Conservation (phyloP, 2,113 vertebrate genomes). For the Plecotus auritus region DNA sequence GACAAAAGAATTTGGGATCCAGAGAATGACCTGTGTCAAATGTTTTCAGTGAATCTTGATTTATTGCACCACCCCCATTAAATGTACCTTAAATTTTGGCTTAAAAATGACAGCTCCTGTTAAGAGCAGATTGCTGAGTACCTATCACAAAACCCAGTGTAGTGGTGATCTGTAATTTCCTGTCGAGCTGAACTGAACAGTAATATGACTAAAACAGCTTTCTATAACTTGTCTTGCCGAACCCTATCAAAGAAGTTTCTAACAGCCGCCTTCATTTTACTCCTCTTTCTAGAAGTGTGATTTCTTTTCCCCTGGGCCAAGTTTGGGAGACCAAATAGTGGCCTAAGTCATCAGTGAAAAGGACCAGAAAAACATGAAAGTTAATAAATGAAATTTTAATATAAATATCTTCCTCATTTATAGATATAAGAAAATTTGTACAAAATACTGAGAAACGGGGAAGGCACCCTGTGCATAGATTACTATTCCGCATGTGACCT, state of each 20-base stretch:
- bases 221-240: not conserved
- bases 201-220: not conserved
- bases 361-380: not conserved
- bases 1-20: not conserved
- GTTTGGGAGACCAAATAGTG: not conserved
- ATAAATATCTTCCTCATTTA: not conserved
- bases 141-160: not conserved
- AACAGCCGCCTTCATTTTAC: not conserved
- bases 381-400: not conserved
- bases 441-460: not conserved
- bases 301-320: not conserved
- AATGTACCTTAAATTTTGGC: not conserved
- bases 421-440: not conserved
- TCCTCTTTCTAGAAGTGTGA: not conserved
- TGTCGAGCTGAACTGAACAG: not conserved
- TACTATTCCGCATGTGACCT: not conserved
- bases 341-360: not conserved
- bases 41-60: not conserved
- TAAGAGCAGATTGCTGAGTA: not conserved
- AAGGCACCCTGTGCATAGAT: not conserved
- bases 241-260: not conserved
- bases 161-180: conserved; percentile 22
- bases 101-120: conserved; percentile 17
- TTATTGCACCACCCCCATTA: not conserved
- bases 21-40: not conserved